Conservation (phyloP, 23 tunicate species). For the Trididemnum clinides region DNA sequence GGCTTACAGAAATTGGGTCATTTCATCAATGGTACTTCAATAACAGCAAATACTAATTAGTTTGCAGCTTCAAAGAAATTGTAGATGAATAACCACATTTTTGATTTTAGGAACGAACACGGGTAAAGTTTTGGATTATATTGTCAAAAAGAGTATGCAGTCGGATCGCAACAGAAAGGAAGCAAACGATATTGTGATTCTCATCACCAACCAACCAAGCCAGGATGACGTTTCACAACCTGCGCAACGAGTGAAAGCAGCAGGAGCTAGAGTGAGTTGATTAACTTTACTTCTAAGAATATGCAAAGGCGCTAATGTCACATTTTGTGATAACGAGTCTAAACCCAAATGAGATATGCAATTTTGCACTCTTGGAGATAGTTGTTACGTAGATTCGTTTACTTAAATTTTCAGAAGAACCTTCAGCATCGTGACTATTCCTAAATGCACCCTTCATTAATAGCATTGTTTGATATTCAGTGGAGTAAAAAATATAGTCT, state of each 20-base stretch:
- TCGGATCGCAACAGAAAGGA: slow-evolving; percentile 47
- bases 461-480: too few species aligned
- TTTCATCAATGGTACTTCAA: too few species aligned
- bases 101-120: slow-evolving; percentile 62
- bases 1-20: too few species aligned
- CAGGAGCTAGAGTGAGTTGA: slow-evolving; percentile 56
- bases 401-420: too few species aligned
- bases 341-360: too few species aligned
- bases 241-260: slow-evolving; percentile 24
- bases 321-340: not conserved
- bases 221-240: slow-evolving; percentile 54
- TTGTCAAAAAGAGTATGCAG: slow-evolving; percentile 33
- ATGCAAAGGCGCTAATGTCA: not conserved
- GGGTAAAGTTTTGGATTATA: slow-evolving; percentile 50
- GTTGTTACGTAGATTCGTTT: too few species aligned
- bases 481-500: too few species aligned
- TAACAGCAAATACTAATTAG: too few species aligned
- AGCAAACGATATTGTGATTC: slow-evolving; percentile 60
- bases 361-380: too few species aligned
- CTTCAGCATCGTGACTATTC: too few species aligned
- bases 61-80: not conserved
- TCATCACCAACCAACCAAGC: slow-evolving; percentile 59
- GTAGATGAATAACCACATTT: not conserved
- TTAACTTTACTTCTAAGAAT: not conserved
- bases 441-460: too few species aligned